Percentiles rank a stretch among this genome's conserved stretches.
Evolutionary conservation across 1,140 invertebrate species (phyloP).

Genomic region (Caerostris extrusa): DNA sequence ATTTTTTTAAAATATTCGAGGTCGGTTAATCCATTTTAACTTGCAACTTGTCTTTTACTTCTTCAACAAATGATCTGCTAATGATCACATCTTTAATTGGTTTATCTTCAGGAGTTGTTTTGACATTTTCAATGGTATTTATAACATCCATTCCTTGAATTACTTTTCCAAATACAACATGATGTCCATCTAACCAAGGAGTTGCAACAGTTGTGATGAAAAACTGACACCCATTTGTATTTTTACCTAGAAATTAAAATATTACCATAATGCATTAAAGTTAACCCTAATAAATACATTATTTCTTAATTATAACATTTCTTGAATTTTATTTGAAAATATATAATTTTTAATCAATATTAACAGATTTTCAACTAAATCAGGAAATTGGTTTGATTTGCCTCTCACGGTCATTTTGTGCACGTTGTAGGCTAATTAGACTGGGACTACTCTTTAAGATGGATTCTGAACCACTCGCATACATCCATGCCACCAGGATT

Average conservation of each 20-base stretch:
- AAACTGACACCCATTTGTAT: slow-evolving; percentile 90
- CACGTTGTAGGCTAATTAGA: too few species aligned
- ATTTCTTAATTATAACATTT: too few species aligned
- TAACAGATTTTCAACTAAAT: too few species aligned
- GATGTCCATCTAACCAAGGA: slow-evolving; percentile 94
- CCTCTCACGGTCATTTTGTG: too few species aligned
- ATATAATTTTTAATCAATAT: too few species aligned
- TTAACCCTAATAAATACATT: too few species aligned
- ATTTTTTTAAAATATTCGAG: not conserved
- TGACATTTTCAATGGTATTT: slow-evolving; percentile 88
- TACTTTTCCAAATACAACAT: slow-evolving; percentile 97
- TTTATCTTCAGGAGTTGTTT: slow-evolving; percentile 72
- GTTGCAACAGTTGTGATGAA: slow-evolving; percentile 95
- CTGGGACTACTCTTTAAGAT: too few species aligned
- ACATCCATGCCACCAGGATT: too few species aligned
- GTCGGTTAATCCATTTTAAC: slow-evolving; percentile 58
- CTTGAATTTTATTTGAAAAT: too few species aligned
- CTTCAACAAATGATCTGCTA: slow-evolving; percentile 61
- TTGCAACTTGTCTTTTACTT: slow-evolving; percentile 56
- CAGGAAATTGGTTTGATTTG: too few species aligned
- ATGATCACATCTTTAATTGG: slow-evolving; percentile 70
- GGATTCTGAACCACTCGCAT: too few species aligned
- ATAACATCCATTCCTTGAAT: slow-evolving; percentile 90
- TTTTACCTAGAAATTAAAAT: slow-evolving; percentile 46
- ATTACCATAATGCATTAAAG: too few species aligned